Conservation (phyloP, 2,888 invertebrate genomes). For the Aphodius sticticus region DNA sequence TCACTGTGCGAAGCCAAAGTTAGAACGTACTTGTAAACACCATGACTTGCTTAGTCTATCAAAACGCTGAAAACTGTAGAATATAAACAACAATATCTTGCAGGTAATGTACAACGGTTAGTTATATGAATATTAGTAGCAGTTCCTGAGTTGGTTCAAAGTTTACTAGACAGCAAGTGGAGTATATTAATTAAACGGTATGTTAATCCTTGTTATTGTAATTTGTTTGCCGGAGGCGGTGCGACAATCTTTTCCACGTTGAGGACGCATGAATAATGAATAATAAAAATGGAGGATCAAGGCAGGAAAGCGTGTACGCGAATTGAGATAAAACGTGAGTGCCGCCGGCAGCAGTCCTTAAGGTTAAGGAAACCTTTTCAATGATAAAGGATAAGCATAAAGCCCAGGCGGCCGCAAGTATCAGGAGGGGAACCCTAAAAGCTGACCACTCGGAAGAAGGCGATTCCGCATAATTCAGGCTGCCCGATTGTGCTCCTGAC, state of each 20-base stretch:
- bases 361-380: slow-evolving; percentile 4
- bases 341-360: background rate
- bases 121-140: background rate
- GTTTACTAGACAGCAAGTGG: background rate
- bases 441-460: slow-evolving; percentile 37
- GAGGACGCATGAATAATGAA: slow-evolving; percentile 4
- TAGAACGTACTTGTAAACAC: no score
- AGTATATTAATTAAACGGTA: background rate
- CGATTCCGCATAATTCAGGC: slow-evolving; percentile 37
- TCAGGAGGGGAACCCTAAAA: slow-evolving; percentile 22
- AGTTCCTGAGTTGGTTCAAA: background rate
- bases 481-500: slow-evolving; percentile 38
- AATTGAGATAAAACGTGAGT: slow-evolving; percentile 4
- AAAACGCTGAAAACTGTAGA: no score
- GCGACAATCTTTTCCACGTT: background rate
- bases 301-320: background rate
- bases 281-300: background rate
- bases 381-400: background rate
- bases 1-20: no score
- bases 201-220: background rate
- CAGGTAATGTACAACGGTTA: no score
- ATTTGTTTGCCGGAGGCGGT: background rate
- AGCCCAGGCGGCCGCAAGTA: background rate
- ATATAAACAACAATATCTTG: no score
- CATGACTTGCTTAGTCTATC: no score